Percentiles rank a stretch among this genome's conserved stretches.
phyloP scores from a whole-genome alignment of 1,140 invertebrate genomes.

The Acromyrmex echinatior region DNA sequence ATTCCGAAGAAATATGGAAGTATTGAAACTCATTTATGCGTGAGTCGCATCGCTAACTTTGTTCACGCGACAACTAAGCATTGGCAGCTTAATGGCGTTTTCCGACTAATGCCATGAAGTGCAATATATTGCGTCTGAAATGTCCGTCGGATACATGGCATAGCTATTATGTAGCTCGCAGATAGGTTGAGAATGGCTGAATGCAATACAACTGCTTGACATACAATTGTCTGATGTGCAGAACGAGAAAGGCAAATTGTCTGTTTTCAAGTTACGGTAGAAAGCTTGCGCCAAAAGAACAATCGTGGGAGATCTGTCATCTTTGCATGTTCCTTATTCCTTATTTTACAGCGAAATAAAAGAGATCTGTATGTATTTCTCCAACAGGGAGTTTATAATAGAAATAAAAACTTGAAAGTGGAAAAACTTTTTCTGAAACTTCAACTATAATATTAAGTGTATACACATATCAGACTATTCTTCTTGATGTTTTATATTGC shows the following conservation, averaged over 20 bases:
- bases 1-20: slow-evolving; percentile 46
- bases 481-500: slow-evolving; percentile 11
- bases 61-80: slow-evolving; percentile 28
- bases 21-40: slow-evolving; percentile 59
- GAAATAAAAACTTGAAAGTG: slow-evolving; percentile 46
- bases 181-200: slow-evolving; percentile 25
- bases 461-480: too few relatives aligned
- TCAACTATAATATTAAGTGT: slow-evolving; percentile 4
- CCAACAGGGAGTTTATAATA: slow-evolving; percentile 53
- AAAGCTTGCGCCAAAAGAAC: slow-evolving; percentile 31
- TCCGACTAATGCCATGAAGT: slow-evolving; percentile 35
- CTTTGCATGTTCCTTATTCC: slow-evolving; percentile 28
- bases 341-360: slow-evolving; percentile 42
- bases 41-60: slow-evolving; percentile 60
- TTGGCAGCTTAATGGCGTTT: slow-evolving; percentile 45
- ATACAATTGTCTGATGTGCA: slow-evolving; percentile 1
- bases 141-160: slow-evolving; percentile 38
- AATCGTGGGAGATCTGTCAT: slow-evolving; percentile 47
- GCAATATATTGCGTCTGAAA: slow-evolving; percentile 44
- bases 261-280: slow-evolving; percentile 23
- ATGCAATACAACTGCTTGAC: slow-evolving; percentile 16
- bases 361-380: slow-evolving; percentile 12
- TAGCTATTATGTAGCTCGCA: slow-evolving; percentile 25
- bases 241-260: slow-evolving; percentile 27
- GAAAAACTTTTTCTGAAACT: neutral